These are phyloP conservation scores for Hycleus cichorii DNA, from an alignment of 1,140 invertebrate species.

Conservation along the genomic window DNA sequence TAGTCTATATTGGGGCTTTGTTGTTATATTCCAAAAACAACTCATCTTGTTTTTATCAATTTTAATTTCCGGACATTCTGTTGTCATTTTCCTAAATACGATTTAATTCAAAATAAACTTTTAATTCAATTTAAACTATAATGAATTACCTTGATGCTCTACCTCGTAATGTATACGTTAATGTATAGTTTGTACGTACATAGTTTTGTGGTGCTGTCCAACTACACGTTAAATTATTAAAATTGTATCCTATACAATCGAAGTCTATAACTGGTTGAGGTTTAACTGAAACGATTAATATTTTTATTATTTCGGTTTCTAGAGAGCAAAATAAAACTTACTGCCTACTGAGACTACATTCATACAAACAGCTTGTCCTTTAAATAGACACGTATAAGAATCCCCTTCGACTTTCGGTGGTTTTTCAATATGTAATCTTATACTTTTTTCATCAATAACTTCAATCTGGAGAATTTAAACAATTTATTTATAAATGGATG, in stretches of 20 bases:
- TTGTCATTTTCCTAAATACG: not conserved
- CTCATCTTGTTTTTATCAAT: slow-evolving; percentile 32
- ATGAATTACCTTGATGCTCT: slow-evolving; percentile 33
- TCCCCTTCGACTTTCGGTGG: not conserved
- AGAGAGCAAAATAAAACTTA: slow-evolving; percentile 5
- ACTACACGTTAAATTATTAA: slow-evolving; percentile 56
- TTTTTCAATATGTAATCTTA: slow-evolving; percentile 18
- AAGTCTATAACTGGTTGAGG: slow-evolving; percentile 54
- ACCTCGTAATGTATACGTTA: slow-evolving; percentile 46
- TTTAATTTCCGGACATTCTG: slow-evolving; percentile 35
- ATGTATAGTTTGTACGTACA: slow-evolving; percentile 48
- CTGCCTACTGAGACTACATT: slow-evolving; percentile 25
- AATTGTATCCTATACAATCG: slow-evolving; percentile 57
- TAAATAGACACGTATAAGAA: slow-evolving; percentile 1
- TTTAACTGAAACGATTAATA: slow-evolving; percentile 29
- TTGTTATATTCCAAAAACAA: slow-evolving; percentile 49
- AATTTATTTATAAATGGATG: not conserved
- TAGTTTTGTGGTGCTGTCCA: slow-evolving; percentile 48
- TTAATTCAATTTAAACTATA: not conserved
- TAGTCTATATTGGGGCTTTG: slow-evolving; percentile 54
- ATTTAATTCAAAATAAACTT: not conserved
- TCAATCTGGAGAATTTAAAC: slow-evolving; percentile 2
- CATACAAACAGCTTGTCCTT: slow-evolving; percentile 12
- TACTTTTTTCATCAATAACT: slow-evolving; percentile 13
- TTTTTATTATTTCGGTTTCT: not conserved